Conservation (phyloP, 1,140 invertebrate species). For the Delia radicum region DNA sequence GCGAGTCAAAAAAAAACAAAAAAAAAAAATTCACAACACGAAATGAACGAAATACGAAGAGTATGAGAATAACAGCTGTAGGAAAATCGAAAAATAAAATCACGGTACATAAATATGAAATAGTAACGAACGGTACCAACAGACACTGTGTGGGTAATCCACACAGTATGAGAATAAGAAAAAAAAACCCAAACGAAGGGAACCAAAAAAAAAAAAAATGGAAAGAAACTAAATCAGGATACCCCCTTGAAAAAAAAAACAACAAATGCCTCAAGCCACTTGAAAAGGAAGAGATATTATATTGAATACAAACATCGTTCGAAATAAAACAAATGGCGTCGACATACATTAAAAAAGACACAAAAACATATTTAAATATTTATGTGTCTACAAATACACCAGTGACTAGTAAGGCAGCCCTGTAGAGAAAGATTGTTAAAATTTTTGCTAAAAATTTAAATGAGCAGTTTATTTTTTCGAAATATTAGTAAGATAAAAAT, state of each 20-base stretch:
- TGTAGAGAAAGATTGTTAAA: too few species aligned
- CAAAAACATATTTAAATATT: too few species aligned
- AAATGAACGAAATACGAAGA: background rate
- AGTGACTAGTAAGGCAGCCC: too few species aligned
- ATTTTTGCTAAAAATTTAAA: too few species aligned
- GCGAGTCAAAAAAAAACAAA: too few species aligned
- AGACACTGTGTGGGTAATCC: background rate
- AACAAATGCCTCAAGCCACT: background rate
- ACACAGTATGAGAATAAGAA: background rate
- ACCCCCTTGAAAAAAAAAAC: background rate
- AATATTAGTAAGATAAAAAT: too few species aligned
- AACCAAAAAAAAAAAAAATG: background rate
- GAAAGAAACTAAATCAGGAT: background rate
- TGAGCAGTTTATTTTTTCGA: too few species aligned
- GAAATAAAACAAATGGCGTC: conserved; percentile 4
- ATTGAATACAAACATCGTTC: background rate
- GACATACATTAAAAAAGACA: background rate
- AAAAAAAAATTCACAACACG: too few species aligned
- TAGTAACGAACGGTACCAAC: conserved; percentile 4
- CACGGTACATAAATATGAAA: background rate
- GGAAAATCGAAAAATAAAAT: too few species aligned
- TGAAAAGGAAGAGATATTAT: background rate
- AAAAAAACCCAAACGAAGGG: too few species aligned
- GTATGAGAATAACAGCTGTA: too few species aligned
- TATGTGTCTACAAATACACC: too few species aligned